These are phyloP conservation scores for Sussaba pulchella DNA, from an alignment of 2,888 invertebrate genomes.

Conservation along the genomic window DNA sequence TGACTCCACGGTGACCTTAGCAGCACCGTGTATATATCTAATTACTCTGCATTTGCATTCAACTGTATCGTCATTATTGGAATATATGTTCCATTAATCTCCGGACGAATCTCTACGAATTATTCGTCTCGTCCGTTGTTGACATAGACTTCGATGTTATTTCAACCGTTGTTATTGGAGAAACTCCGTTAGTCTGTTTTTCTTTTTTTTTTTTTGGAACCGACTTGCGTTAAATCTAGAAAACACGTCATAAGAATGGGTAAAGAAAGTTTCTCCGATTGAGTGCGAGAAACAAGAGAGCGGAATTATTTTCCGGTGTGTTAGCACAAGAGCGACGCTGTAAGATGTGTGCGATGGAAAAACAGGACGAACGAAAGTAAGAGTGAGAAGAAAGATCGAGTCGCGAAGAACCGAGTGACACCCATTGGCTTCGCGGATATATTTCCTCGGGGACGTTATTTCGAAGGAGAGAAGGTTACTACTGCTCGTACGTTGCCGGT, in stretches of 20 bases:
- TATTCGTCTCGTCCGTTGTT: background rate
- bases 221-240: background rate
- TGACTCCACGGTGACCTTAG: conserved; percentile 33
- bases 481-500: conserved; percentile 24
- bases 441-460: conserved; percentile 66
- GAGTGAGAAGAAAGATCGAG: conserved; percentile 9
- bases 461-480: conserved; percentile 50
- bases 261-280: background rate
- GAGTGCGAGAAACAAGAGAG: background rate
- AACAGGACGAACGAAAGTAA: conserved; percentile 25
- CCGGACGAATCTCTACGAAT: too few relatives aligned
- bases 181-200: too few relatives aligned
- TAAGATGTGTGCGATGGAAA: conserved; percentile 31
- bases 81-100: too few relatives aligned
- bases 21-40: too few relatives aligned
- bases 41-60: too few relatives aligned
- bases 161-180: background rate
- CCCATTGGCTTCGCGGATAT: conserved; percentile 63
- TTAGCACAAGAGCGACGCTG: conserved; percentile 38
- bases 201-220: background rate
- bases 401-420: conserved; percentile 54
- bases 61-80: too few relatives aligned
- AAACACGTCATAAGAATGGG: conserved; percentile 2
- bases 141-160: background rate
- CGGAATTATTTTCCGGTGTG: conserved; percentile 45